A percentile compares a stretch with the other conserved stretches of the same genome.
Conservation (phyloP, 2,797 vertebrate genomes). For the Anguilla megastoma region DNA sequence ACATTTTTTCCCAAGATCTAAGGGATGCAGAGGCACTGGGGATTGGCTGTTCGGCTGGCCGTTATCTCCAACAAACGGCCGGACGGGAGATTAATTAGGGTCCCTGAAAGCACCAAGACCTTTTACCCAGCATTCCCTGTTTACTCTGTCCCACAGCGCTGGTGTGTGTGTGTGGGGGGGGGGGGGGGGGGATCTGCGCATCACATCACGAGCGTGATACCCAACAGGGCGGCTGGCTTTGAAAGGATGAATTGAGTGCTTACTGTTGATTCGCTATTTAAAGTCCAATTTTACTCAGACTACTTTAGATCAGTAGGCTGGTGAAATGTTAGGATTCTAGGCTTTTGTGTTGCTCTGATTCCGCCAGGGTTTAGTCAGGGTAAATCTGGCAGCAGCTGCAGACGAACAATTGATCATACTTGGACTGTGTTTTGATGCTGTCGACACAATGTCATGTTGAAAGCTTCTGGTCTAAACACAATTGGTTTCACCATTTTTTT, state of each 20-base stretch:
- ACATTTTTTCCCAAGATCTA: constrained; percentile 50
- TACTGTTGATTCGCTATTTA: constrained; percentile 35
- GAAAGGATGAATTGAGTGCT: constrained; percentile 41
- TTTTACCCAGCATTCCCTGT: constrained; percentile 37
- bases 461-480: constrained; percentile 40
- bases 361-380: constrained; percentile 31
- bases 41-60: not conserved
- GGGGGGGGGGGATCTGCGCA: constrained; percentile 2
- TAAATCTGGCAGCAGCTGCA: constrained; percentile 19
- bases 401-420: constrained; percentile 29
- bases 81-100: constrained; percentile 45
- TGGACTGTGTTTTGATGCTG: constrained; percentile 37
- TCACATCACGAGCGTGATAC: constrained; percentile 5
- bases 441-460: not conserved
- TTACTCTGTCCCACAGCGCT: constrained; percentile 46
- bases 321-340: constrained; percentile 12
- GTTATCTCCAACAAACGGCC: constrained; percentile 44
- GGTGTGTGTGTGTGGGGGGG: not conserved
- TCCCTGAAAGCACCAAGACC: constrained; percentile 45
- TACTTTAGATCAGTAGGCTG: not conserved
- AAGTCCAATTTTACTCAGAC: constrained; percentile 43
- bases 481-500: constrained; percentile 46
- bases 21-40: constrained; percentile 33
- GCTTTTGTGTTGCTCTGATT: constrained; percentile 45
- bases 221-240: constrained; percentile 33